Evolutionary conservation across 2,888 invertebrate species (phyloP).

Genomic region (Napeogenes sylphis): DNA sequence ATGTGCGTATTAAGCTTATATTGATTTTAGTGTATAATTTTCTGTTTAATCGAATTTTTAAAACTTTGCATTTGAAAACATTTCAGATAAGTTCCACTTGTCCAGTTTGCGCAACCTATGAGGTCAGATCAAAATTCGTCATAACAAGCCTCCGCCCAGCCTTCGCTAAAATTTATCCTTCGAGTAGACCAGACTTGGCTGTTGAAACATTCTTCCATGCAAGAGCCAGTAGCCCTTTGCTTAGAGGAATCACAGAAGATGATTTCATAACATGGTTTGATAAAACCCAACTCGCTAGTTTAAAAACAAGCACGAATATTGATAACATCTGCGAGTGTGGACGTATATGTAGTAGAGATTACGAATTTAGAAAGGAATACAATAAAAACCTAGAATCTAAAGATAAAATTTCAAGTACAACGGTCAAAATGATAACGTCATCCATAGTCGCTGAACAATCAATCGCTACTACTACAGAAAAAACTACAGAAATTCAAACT

Average conservation of each 20-base stretch:
- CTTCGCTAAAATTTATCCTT: slow-evolving; percentile 80
- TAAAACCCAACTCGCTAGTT: slow-evolving; percentile 72
- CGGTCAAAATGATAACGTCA: slow-evolving; percentile 14
- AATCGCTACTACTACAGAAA: slow-evolving; percentile 21
- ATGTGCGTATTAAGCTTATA: slow-evolving; percentile 62
- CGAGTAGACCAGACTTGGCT: slow-evolving; percentile 78
- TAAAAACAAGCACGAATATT: slow-evolving; percentile 64
- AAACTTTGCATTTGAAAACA: not conserved
- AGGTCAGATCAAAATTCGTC: slow-evolving; percentile 77
- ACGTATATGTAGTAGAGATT: slow-evolving; percentile 67
- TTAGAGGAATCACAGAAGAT: slow-evolving; percentile 80
- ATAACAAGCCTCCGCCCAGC: slow-evolving; percentile 80
- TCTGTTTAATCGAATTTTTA: not conserved
- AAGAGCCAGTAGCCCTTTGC: slow-evolving; percentile 75
- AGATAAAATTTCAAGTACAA: slow-evolving; percentile 20
- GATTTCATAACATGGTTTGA: slow-evolving; percentile 83
- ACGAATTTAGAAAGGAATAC: slow-evolving; percentile 57
- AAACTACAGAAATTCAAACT: slow-evolving; percentile 11
- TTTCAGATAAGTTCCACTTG: slow-evolving; percentile 77
- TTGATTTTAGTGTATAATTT: too few relatives aligned
- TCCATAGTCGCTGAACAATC: slow-evolving; percentile 19
- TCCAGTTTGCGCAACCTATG: slow-evolving; percentile 80
- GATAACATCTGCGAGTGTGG: slow-evolving; percentile 77
- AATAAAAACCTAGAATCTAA: slow-evolving; percentile 29
- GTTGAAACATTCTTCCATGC: slow-evolving; percentile 82